Evolutionary conservation across 1,140 invertebrate species (phyloP), one percentile per base, ranked within the genome.

Genomic region (Zaprionus vittiger): DNA sequence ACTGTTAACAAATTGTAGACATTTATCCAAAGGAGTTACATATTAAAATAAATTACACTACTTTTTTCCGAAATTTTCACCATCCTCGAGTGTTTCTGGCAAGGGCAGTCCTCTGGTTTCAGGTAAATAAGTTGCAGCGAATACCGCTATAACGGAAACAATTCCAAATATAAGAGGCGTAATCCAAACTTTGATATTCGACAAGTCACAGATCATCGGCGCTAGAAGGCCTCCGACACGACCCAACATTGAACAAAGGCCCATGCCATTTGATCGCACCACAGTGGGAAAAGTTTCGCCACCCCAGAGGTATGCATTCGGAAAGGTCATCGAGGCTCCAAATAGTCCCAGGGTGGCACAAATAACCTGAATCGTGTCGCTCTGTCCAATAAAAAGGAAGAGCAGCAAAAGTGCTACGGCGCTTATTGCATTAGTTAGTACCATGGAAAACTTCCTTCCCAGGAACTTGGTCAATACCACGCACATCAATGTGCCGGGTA

Each of bases 51-150:
- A 28, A 28, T 28, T 5, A 28, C 26, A 31, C 9, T 31, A 31
- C 2, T 31, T 31, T 31, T 31, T 52, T 5, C 96, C 95, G 91
- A 96, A 96, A 41, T 94, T 93, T 93, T 97, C 96, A 41, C 96
- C 96, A 80, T 97, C 96, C 86, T 96, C 95, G 37, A 97, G 93
- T 0, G 96, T 97, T 73, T 97, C 96, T 28, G 96, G 96, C 44
- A 98, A 86, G 54, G 95, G 94, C 78, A 94, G 94, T 12, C 95
- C 95, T 62, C 95, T 94, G 1, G 97, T 98, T 94, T 98, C 96
- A 0, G 96, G 96, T 47, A 97, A 89, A 3, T 96, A 83, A 1
- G 96, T 77, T 15, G 95, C 94, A 1, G 96, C 93, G 2, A 94
- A 52, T 3, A 96, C 95, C 5, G 95, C 95, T 11, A 96, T 73